phyloP scores from a whole-genome alignment of 2,888 invertebrate species.

The Brachyptera putata region DNA sequence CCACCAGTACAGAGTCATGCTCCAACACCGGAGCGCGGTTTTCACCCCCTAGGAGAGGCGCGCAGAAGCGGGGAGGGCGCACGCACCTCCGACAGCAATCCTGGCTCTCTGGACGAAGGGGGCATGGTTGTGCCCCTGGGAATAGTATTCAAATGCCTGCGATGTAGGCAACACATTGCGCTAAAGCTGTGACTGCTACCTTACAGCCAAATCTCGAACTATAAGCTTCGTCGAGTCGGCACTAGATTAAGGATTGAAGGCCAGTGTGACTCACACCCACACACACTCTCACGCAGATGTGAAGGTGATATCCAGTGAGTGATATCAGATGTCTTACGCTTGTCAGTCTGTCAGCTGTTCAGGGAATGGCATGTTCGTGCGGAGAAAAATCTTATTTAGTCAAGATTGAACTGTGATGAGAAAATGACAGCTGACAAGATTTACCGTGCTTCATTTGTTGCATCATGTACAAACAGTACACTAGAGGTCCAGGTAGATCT shows the following conservation, averaged over 20 bases:
- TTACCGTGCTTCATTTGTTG: not conserved
- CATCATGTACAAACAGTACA: not conserved
- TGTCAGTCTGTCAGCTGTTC: no score
- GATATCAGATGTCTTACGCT: no score
- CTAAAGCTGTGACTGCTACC: not conserved
- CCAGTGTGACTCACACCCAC: not conserved
- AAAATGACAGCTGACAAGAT: conserved; percentile 11
- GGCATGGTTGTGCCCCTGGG: not conserved
- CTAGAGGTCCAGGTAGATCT: conserved; percentile 4
- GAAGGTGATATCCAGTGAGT: no score
- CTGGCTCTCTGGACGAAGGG: conserved; percentile 4
- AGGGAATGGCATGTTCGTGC: not conserved
- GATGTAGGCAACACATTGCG: not conserved
- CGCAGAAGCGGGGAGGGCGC: conserved; percentile 28
- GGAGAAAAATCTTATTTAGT: no score
- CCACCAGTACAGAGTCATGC: conserved; percentile 21
- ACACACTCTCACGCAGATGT: no score
- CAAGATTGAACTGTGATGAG: not conserved
- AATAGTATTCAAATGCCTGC: not conserved
- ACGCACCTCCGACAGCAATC: conserved; percentile 22
- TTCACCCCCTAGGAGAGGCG: conserved; percentile 26
- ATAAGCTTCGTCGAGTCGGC: not conserved
- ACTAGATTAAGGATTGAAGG: no score
- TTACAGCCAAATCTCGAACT: not conserved
- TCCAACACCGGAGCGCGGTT: conserved; percentile 23